A percentile compares a stretch with the other conserved stretches of the same genome.
Conservation (phyloP, 2,888 invertebrate species). For the Tinea pellionella region DNA sequence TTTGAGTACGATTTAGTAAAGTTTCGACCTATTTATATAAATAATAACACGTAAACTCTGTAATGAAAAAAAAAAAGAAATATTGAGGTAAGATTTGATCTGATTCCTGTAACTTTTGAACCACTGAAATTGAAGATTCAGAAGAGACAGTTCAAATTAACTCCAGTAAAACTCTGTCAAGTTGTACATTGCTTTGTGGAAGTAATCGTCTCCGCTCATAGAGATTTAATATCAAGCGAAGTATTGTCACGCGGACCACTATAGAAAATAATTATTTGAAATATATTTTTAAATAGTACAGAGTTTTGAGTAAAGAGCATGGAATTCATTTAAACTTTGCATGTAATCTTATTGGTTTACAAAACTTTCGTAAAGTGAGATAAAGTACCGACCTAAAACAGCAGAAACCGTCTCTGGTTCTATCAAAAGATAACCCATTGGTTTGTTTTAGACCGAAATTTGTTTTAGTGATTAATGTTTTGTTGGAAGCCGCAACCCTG, state of each 20-base stretch:
- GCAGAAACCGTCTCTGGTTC: conserved; percentile 35
- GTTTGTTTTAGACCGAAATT: conserved; percentile 13
- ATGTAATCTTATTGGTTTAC: conserved; percentile 60
- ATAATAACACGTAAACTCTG: no score
- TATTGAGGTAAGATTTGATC: no score
- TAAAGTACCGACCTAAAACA: conserved; percentile 59
- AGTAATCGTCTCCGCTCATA: no score
- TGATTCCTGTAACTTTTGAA: no score
- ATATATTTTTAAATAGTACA: not conserved
- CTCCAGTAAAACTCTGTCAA: no score
- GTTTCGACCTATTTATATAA: no score
- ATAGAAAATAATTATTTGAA: not conserved
- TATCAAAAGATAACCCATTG: conserved; percentile 34
- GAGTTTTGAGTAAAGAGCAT: conserved; percentile 26
- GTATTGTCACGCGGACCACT: no score
- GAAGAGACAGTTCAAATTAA: no score
- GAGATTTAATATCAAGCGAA: no score
- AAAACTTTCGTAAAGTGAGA: conserved; percentile 54
- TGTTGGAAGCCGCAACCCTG: conserved; percentile 12
- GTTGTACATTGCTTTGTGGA: no score
- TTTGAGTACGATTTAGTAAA: not conserved
- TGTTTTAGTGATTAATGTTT: conserved; percentile 13
- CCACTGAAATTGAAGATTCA: no score
- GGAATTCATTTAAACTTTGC: conserved; percentile 65
- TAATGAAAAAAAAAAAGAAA: no score